These are phyloP conservation scores for Dendronephthya gigantea DNA, from an alignment of 64 coral and sea anemone species.

Conservation along the genomic window DNA sequence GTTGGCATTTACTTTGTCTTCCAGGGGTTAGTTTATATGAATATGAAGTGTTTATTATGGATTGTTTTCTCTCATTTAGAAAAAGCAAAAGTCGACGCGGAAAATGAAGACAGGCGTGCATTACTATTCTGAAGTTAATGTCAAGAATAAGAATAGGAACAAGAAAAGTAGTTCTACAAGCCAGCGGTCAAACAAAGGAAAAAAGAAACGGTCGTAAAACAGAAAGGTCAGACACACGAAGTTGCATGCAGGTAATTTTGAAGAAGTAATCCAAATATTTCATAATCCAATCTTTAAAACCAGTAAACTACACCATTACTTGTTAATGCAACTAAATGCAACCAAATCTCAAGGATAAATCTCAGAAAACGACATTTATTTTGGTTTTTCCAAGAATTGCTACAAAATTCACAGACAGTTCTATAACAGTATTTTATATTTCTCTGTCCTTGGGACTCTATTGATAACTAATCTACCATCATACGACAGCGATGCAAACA, in stretches of 20 bases:
- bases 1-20: too few species aligned
- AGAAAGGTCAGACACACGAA: neutral
- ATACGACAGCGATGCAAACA: slow-evolving; percentile 94
- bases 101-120: slow-evolving; percentile 48
- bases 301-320: too few species aligned
- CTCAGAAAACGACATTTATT: too few species aligned
- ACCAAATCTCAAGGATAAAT: too few species aligned
- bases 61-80: slow-evolving; percentile 5
- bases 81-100: slow-evolving; percentile 41
- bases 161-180: slow-evolving; percentile 22
- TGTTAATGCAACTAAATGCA: too few species aligned
- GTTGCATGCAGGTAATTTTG: too few species aligned
- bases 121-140: slow-evolving; percentile 43
- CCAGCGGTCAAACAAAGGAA: slow-evolving; percentile 8
- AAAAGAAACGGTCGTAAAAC: slow-evolving; percentile 11
- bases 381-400: neutral
- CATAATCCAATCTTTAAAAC: too few species aligned
- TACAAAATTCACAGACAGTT: neutral
- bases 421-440: slow-evolving; percentile 91
- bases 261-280: too few species aligned
- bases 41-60: neutral
- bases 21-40: too few species aligned
- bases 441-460: slow-evolving; percentile 81
- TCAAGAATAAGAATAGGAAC: slow-evolving; percentile 64
- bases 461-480: slow-evolving; percentile 96